Evolutionary conservation across 2,888 invertebrate species (phyloP), one percentile per base, ranked within the genome.

Genomic region (Hypsopygia costalis): DNA sequence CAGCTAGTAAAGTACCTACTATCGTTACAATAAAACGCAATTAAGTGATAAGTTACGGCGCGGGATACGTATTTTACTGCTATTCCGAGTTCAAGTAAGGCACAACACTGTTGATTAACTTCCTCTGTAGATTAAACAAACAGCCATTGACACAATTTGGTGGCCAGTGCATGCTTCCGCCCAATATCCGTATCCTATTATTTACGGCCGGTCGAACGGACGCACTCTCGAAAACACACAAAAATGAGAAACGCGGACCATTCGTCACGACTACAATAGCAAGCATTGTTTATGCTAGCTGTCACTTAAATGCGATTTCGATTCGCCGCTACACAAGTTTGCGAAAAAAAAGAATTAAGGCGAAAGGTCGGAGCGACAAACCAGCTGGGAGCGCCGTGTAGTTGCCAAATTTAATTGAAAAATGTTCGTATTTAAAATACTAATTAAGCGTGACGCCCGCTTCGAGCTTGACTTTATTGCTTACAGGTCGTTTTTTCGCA

Each of bases 221-320:
- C 71, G 73, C 72, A 76, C 75, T 78, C 77, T 77, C 81, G 61
- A 79, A 85, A 82, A 81, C 74, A 71, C 74, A 71, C 82, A 83
- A 82, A 83, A 82, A 80, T 79, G 68, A 73, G 67, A 75, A 71
- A 57, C 64, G 68, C 54, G 58, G 55, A 55, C 71, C 77, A 82
- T 85, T 81, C 81, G 85, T 83, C 80, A 83, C 69, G 77, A 67
- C 55, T 67, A 81, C 82, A 85, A 79, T 80, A 62, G 65, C 54
- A 43, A 55, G 71, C 65, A 83, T 86, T 86, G 87, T 85, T 85
- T 81, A 70, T 67, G 58, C 73, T 69, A 61, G 65, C 60, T 69
- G 70, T 62, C 62, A 67, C 69, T 64, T 72, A 69, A 71, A 70
- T 58, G 61, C 65, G 58, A 66, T 68, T 69, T 61, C 71, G 65